Conservation (phyloP, 2,888 invertebrate genomes). For the Acanthacorydalis orientalis region DNA sequence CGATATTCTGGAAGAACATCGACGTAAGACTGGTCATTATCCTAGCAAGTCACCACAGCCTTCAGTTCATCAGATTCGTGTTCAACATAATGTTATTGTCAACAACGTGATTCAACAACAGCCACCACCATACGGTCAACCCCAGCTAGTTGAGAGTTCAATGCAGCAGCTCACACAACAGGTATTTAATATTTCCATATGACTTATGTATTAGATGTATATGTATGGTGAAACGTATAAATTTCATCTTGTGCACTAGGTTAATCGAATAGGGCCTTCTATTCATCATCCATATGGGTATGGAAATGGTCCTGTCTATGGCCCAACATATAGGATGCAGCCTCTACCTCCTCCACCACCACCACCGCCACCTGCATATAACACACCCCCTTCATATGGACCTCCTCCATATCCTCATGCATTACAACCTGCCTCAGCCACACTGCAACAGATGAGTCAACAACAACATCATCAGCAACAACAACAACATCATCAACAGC, state of each 20-base stretch:
- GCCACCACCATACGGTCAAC: slow-evolving; percentile 4
- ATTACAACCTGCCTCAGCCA: too few relatives aligned
- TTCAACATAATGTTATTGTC: slow-evolving; percentile 6
- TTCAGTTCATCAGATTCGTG: slow-evolving; percentile 4
- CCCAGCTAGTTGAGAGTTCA: slow-evolving; percentile 22
- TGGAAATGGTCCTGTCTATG: neutral
- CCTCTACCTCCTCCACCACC: neutral
- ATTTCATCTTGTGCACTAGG: neutral
- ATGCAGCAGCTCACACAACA: slow-evolving; percentile 31
- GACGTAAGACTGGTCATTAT: slow-evolving; percentile 14
- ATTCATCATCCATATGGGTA: neutral
- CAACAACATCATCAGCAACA: slow-evolving; percentile 22
- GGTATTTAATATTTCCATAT: slow-evolving; percentile 13
- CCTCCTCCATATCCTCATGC: too few relatives aligned
- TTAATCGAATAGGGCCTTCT: neutral
- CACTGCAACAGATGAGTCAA: too few relatives aligned
- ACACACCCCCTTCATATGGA: too few relatives aligned
- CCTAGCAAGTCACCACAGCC: neutral
- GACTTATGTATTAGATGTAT: neutral
- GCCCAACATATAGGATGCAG: neutral
- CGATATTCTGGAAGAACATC: slow-evolving; percentile 17
- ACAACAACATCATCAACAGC: slow-evolving; percentile 21
- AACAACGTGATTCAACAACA: slow-evolving; percentile 6
- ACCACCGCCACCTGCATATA: neutral
- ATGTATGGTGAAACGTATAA: neutral